Evolutionary conservation across 1,140 invertebrate genomes (phyloP), one percentile per base, ranked within the genome.

Genomic region (Caenorhabditis briggsae): DNA sequence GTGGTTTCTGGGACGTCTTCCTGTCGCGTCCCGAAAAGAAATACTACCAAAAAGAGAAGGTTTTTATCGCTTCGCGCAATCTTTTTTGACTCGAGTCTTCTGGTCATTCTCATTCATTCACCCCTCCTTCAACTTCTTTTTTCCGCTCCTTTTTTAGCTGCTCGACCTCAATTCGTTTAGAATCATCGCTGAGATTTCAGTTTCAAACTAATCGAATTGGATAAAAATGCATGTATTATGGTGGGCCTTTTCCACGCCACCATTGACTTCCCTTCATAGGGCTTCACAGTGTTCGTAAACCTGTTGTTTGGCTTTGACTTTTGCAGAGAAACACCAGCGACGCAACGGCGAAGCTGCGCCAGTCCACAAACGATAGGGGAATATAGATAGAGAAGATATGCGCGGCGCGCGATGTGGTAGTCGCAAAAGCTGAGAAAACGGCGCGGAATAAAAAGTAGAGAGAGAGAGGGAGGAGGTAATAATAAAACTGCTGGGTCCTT

Each of bases 241-340:
- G 11, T 12, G 9, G 33, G 11, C 5, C 25, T 50, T 78, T 78
- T 78, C 33, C 70, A 33, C 33, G 3, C 33, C 33, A 18, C n/a
- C 41, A 74, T 74, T 16, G 23, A 16, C 65, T 46, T 46, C 23
- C 41, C 14, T 11, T 53, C 50, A 14, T 8, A 11, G 46, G 70
- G 33, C 46, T 78, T 78, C 70, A 70, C 64, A 78, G 46, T 78
- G 70, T 78, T 78, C 70, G 46, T 78, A 78, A 78, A 78, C 70
- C 70, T 78, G 70, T 78, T 78, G 70, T 78, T 78, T 78, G 70
- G 70, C 46, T 78, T 78, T 78, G 70, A 78, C 70, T 78, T 78
- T 78, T 78, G 70, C 70, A 78, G 70, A 46, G 46, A 50, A 46
- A 46, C 70, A 78, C 48, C 70, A 33, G 33, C 33, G 33, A 33